Evolutionary conservation across 2,113 vertebrate genomes (phyloP).

Genomic region (Vidua chalybeata): DNA sequence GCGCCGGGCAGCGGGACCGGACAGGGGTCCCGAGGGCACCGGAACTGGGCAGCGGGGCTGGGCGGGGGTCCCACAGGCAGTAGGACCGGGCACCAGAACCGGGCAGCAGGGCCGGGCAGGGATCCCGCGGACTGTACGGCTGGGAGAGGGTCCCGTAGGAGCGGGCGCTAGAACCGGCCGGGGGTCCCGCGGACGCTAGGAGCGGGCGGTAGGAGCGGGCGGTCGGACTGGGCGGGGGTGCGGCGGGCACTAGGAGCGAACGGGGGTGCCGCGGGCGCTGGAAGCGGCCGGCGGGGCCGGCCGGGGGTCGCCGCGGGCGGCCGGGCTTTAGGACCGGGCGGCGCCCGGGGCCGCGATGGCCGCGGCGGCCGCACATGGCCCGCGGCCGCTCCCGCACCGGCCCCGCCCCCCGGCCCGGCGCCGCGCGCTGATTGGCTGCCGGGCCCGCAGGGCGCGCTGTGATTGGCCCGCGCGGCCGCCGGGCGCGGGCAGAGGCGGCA

Average conservation of each 20-base stretch:
- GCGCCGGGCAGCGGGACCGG: not conserved
- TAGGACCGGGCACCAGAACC: accelerated
- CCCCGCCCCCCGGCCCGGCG: too few species aligned
- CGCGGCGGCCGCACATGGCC: too few species aligned
- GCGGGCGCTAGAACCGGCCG: not conserved
- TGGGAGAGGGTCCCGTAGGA: accelerated
- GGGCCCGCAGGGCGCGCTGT: too few species aligned
- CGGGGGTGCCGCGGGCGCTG: not conserved
- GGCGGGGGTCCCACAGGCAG: not conserved
- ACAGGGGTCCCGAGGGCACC: not conserved
- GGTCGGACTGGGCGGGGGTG: not conserved
- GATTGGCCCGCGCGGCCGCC: too few species aligned
- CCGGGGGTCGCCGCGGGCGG: not conserved
- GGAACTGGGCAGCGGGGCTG: not conserved
- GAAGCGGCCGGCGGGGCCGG: not conserved
- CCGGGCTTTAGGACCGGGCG: not conserved
- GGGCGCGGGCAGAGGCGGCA: too few species aligned
- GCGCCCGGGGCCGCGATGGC: not conserved
- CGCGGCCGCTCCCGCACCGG: too few species aligned
- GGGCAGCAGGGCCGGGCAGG: not conserved
- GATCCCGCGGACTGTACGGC: accelerated
- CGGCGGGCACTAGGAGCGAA: accelerated
- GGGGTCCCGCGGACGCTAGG: not conserved
- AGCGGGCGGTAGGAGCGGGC: too few species aligned
- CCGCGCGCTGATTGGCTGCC: too few species aligned